Evolutionary conservation across 1,140 invertebrate species (phyloP).

Genomic region (Lordiphosa mommai): DNA sequence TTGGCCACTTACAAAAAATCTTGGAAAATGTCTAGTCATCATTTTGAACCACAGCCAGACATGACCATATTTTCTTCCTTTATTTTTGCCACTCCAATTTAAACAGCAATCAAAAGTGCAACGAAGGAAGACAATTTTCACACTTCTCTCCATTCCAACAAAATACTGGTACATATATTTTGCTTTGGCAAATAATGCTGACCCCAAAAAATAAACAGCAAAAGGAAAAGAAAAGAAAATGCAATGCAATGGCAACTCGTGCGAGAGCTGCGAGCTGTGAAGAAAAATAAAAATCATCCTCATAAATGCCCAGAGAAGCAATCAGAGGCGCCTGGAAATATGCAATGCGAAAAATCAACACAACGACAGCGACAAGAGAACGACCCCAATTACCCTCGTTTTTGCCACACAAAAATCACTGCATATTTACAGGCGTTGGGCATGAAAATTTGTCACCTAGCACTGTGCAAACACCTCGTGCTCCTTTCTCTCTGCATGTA

Average conservation of each 20-base stretch:
- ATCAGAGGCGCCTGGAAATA: constrained; percentile 60
- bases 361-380: constrained; percentile 35
- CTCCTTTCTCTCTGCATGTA: constrained; percentile 24
- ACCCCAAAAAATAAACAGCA: constrained; percentile 69
- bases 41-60: constrained; percentile 35
- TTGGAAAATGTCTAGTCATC: constrained; percentile 40
- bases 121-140: constrained; percentile 68
- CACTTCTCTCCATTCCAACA: constrained; percentile 40
- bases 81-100: constrained; percentile 42
- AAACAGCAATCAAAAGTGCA: constrained; percentile 73
- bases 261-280: constrained; percentile 26
- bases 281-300: constrained; percentile 48
- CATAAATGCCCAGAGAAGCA: constrained; percentile 56
- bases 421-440: constrained; percentile 72
- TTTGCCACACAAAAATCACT: constrained; percentile 52
- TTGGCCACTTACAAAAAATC: background rate
- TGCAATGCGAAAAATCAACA: constrained; percentile 76
- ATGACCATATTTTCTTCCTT: constrained; percentile 4
- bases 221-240: constrained; percentile 11
- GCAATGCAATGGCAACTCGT: constrained; percentile 59
- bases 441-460: constrained; percentile 77
- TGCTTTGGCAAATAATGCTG: constrained; percentile 68
- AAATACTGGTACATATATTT: constrained; percentile 46
- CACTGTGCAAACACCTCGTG: constrained; percentile 52
- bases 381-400: constrained; percentile 77